Conservation (phyloP, 1,140 invertebrate genomes). For the Pygmarrhopalites habei region DNA sequence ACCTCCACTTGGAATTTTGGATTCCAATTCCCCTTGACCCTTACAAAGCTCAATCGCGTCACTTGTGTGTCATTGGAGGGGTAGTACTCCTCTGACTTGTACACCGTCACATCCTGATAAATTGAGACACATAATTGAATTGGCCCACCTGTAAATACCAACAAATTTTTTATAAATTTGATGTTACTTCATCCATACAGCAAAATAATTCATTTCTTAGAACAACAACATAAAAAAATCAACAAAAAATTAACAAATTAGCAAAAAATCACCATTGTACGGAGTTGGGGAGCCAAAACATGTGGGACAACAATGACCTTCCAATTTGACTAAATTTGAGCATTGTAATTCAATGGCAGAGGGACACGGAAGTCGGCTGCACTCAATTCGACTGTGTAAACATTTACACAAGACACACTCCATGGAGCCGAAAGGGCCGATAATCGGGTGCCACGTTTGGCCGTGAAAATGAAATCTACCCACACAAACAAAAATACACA, state of each 20-base stretch:
- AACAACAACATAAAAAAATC: too few species aligned
- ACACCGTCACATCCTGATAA: slow-evolving; percentile 21
- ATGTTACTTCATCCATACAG: too few species aligned
- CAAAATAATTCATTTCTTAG: too few species aligned
- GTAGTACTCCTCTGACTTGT: slow-evolving; percentile 2
- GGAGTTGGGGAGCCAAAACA: too few species aligned
- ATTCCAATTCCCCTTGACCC: neutral
- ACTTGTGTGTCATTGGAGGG: slow-evolving; percentile 18
- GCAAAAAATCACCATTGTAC: too few species aligned
- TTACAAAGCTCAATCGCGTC: slow-evolving; percentile 17
- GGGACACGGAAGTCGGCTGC: slow-evolving; percentile 41
- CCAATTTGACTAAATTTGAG: slow-evolving; percentile 40
- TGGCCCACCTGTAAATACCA: neutral
- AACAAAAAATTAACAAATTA: too few species aligned
- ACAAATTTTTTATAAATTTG: too few species aligned
- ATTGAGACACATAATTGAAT: slow-evolving; percentile 15
- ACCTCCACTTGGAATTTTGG: slow-evolving; percentile 17
- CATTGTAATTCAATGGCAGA: slow-evolving; percentile 39
- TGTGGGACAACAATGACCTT: slow-evolving; percentile 40
- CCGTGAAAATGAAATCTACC: slow-evolving; percentile 42
- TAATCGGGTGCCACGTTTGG: slow-evolving; percentile 44
- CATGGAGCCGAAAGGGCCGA: slow-evolving; percentile 44
- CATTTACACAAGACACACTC: slow-evolving; percentile 43
- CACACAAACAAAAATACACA: slow-evolving; percentile 4
- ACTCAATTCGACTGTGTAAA: slow-evolving; percentile 41